Evolutionary conservation across 2,888 invertebrate species (phyloP), one percentile per base, ranked within the genome.

Genomic region (Drosophila helvetica): DNA sequence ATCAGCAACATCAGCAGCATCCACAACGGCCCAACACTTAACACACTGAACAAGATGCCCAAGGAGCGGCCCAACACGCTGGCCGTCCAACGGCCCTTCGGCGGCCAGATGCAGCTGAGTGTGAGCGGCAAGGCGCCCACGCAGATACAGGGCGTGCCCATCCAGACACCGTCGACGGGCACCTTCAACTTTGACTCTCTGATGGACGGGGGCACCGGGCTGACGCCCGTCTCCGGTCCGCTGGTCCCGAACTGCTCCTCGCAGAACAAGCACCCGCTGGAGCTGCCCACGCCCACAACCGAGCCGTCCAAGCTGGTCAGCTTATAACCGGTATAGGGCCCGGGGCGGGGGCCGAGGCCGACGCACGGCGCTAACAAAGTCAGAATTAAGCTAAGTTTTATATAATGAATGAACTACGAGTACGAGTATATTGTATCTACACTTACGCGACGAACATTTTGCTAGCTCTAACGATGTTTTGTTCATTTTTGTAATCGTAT

Each of bases 171-270:
- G 0, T 96, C 97, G 73, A 95, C 95, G 86, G 98, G 97, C 56
- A 95, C 95, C 82, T 97, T 98, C 92, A 97, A 97, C 92, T 98
- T 97, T 91, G 98, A 98, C 89, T 96, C 96, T 79, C 93, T 98
- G 70, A 97, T 98, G 96, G 97, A 97, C 86, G 97, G 97, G 56
- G 97, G 98, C 86, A 97, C 98, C 2, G 98, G 98, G 0, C 93
- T 98, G 54, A 98, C 98, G 8, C 98, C 98, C 0, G 96, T 97
- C 42, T 95, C 94, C 54, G 94, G 94, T 62, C 96, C 96, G 1
- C 89, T 95, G 59, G 93, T 95, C 81, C 95, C 95, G 67, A 92
- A 84, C 50, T 96, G 96, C 93, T 95, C 96, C 71, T 95, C 95
- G 77, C 91, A 96, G 91, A 95, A 95, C 90, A 94, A 96, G 89